These are phyloP conservation scores for Mus spretus DNA, from an alignment of 2,797 vertebrate genomes.

Conservation along the genomic window DNA sequence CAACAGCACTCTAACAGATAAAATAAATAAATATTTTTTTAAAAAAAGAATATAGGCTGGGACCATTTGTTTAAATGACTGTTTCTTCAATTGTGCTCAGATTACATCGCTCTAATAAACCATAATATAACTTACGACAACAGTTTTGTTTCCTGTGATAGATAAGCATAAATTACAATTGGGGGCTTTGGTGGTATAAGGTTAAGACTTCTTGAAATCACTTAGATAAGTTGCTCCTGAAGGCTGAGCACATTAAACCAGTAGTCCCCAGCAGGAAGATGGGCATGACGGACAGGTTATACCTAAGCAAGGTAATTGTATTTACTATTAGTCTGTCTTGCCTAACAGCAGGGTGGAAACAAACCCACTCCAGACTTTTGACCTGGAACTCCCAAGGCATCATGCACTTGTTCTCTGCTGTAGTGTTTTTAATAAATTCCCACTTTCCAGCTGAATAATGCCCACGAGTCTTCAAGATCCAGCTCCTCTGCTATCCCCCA, in stretches of 20 bases:
- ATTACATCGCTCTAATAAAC: constrained; percentile 42
- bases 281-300: not conserved
- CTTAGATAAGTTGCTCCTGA: constrained; percentile 3
- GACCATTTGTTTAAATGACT: constrained; percentile 21
- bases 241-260: not conserved
- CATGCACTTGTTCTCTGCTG: not conserved
- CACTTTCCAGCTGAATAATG: not conserved
- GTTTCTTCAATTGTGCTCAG: constrained; percentile 34
- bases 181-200: not conserved
- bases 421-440: not conserved
- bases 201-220: constrained; percentile 50
- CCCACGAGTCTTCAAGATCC: not conserved
- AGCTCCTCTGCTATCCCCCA: not conserved
- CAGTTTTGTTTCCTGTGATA: constrained; percentile 39
- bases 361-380: not conserved
- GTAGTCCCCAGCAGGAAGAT: not conserved
- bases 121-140: not conserved
- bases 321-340: not conserved
- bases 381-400: not conserved
- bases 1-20: not conserved
- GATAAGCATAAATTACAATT: not conserved
- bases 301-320: constrained; percentile 4
- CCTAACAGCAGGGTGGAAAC: not conserved
- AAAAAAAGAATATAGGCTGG: not conserved
- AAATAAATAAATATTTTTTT: not conserved